phyloP scores from a whole-genome alignment of 64 coral and sea anemone species.

The Astreopora myriophthalma region DNA sequence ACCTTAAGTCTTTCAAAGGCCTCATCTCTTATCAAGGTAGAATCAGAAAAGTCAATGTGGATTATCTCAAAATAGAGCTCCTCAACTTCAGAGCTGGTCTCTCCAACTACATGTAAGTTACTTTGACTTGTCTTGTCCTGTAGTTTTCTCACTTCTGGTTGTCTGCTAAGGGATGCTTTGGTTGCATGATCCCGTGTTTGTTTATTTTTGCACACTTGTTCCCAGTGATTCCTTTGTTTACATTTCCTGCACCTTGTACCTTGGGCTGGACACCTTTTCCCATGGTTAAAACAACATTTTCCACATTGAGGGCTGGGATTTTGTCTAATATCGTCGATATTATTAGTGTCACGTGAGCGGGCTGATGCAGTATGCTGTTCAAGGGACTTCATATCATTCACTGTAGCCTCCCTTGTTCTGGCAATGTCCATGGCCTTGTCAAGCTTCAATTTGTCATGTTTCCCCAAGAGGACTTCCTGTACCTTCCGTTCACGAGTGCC shows the following conservation, averaged over 20 bases:
- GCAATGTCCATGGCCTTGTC: no score
- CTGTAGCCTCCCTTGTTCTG: no score
- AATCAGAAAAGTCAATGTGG: neutral
- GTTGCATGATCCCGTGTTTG: neutral
- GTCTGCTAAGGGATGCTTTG: neutral
- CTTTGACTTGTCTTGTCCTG: neutral
- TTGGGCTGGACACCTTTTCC: slow-evolving; percentile 17
- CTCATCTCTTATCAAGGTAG: neutral
- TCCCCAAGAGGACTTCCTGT: slow-evolving; percentile 23
- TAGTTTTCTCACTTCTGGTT: neutral
- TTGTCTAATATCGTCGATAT: no score
- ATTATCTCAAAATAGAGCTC: neutral
- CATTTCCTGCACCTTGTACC: slow-evolving; percentile 12
- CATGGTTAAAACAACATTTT: neutral
- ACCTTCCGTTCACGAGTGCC: slow-evolving; percentile 68
- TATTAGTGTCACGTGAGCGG: no score
- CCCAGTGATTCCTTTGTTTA: slow-evolving; percentile 58
- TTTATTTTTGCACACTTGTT: neutral
- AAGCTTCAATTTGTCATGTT: no score
- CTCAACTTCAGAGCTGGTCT: neutral
- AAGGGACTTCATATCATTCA: no score
- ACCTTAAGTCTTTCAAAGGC: neutral
- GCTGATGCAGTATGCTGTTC: no score
- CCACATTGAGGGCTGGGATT: no score
- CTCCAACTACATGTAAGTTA: neutral